Base-by-base conservation (phyloP, 2,888 invertebrate genomes). In the Stenurella melanura region DNA sequence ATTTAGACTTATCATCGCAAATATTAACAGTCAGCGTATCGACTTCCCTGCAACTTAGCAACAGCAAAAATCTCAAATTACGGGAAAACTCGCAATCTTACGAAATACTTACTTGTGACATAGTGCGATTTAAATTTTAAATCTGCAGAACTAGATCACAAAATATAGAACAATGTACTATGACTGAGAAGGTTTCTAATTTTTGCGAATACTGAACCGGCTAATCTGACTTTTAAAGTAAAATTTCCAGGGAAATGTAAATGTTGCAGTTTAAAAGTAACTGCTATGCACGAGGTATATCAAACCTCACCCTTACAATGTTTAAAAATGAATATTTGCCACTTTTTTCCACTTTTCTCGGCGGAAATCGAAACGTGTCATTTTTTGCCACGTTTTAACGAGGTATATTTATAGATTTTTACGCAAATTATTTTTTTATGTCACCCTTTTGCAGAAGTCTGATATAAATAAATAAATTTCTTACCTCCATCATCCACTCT, bases 401-500 rank as follows among this genome's bases (percentile, higher is more conserved):
- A 61, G 19, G 21, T 58, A 15, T 58, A 58, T 21, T 58, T 21
- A 58, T 64, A 61, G 34, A n/a, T 19, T 64, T 42, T 42, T 42
- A 42, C 42, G 38, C 38, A 42, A 64, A 34, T 60, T 26, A 30
- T 30, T 30, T 15, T 30, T 18, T 19, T 19, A 30, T 38, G 5
- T n/a, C 15, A 26, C 1, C 5, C n/a, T 38, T 34, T 63, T 12
- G 26, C 21, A 60, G 1, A 57, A 18, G 21, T 26, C 1, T 4
- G 21, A 50, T 15, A 30, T 38, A 63, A 63, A 30, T 63, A 63
- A 63, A 17, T 17, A 15, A 9, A 63, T 63, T 38, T 38, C 87
- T 92, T 92, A 98, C 98, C 96, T 98, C 98, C 91, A 96, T 93
- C 98, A 98, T 98, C 98, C 98, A 98, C 90, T 96, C 95, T 86